Conservation (phyloP, 2,113 vertebrate genomes). For the Spizaetus ornatus region DNA sequence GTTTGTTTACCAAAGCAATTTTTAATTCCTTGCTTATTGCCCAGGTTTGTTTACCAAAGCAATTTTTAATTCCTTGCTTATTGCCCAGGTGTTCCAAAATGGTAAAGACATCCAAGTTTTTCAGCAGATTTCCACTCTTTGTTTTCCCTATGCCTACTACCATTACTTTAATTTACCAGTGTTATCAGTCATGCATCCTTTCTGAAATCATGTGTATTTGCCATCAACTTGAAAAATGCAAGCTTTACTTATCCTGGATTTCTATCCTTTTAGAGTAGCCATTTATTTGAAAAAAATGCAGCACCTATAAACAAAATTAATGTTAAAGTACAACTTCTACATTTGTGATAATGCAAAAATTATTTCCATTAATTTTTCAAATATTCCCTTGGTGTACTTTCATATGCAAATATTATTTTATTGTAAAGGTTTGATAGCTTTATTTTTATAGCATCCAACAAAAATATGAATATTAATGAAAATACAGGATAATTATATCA, state of each 20-base stretch:
- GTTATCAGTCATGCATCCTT: background rate
- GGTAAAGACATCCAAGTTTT: background rate
- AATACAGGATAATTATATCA: background rate
- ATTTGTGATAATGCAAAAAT: background rate
- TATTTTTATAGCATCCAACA: background rate
- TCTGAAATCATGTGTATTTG: background rate
- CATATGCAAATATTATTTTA: background rate
- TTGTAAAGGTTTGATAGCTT: background rate
- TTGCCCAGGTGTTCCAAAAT: background rate
- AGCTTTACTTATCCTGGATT: background rate
- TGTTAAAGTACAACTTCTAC: background rate
- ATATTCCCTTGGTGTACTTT: background rate
- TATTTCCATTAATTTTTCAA: background rate
- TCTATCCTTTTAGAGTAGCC: background rate
- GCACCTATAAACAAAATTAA: background rate
- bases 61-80: no score
- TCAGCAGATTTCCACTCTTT: background rate
- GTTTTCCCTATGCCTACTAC: background rate
- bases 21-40: background rate
- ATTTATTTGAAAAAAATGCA: background rate
- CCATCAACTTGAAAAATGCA: background rate
- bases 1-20: background rate
- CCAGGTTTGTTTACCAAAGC: background rate
- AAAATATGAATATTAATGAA: background rate
- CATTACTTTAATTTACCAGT: background rate